Conservation (phyloP, 2,113 vertebrate species). For the Pseudonaja textilis region DNA sequence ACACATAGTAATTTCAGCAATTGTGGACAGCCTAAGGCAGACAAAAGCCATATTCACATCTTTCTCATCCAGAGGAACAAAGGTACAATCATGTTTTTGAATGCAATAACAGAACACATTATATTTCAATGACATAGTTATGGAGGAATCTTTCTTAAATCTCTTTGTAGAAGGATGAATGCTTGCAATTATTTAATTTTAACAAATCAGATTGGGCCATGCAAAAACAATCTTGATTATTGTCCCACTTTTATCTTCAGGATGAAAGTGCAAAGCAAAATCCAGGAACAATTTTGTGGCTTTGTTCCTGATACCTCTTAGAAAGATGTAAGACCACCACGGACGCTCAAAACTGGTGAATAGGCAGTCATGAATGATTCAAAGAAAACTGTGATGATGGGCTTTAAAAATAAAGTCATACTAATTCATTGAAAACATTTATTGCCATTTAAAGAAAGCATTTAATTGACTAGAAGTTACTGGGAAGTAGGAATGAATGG, state of each 20-base stretch:
- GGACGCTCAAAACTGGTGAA: neutral
- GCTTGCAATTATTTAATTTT: constrained; percentile 1
- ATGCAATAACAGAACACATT: constrained; percentile 39
- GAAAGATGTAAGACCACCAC: neutral
- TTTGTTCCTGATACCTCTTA: neutral
- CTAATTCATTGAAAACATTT: neutral
- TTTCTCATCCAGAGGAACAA: constrained; percentile 34
- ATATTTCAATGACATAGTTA: constrained; percentile 10
- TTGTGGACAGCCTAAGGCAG: neutral
- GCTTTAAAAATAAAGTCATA: neutral
- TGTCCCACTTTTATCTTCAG: neutral
- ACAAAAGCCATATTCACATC: constrained; percentile 1
- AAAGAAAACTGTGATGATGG: neutral
- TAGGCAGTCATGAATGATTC: neutral
- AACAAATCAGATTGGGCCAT: neutral
- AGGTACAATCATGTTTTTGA: constrained; percentile 44
- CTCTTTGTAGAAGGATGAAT: neutral
- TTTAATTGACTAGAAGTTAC: neutral
- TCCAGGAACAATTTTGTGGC: neutral
- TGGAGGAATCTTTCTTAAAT: neutral
- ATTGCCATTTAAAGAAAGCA: neutral
- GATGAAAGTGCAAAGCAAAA: neutral
- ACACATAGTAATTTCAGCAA: constrained; percentile 39
- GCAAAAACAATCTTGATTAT: neutral
- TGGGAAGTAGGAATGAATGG: neutral